A percentile compares a stretch with the other conserved stretches of the same genome.
Evolutionary conservation across 2,797 vertebrate genomes (phyloP).

Genomic region (Crax fasciolata): DNA sequence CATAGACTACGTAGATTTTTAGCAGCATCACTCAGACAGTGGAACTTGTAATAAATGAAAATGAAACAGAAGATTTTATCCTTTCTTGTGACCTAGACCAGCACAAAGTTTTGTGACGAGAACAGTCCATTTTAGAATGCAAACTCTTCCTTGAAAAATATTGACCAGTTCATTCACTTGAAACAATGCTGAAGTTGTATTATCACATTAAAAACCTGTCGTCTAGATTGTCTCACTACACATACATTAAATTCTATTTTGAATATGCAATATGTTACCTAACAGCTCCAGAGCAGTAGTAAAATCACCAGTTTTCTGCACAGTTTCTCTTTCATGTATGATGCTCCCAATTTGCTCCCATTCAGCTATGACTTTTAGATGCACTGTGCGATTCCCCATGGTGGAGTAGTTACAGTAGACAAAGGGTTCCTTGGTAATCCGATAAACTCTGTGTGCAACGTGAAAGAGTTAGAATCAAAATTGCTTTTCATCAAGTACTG

Average conservation of each 20-base stretch:
- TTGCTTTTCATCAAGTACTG: not conserved
- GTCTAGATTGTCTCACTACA: not conserved
- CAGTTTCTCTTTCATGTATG: not conserved
- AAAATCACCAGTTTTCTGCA: constrained; percentile 84
- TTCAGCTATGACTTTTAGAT: constrained; percentile 83
- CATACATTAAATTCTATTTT: accelerated
- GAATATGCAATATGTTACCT: constrained; percentile 69
- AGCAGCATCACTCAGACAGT: not conserved
- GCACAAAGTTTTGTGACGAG: accelerated
- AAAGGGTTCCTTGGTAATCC: constrained; percentile 84
- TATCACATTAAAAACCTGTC: not conserved
- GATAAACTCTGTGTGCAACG: constrained; percentile 81
- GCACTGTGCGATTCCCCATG: constrained; percentile 84
- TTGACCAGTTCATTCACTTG: not conserved
- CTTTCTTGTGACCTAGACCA: not conserved
- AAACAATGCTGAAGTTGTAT: not conserved
- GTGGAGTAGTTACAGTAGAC: constrained; percentile 84
- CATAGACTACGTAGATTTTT: not conserved
- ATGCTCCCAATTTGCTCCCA: constrained; percentile 48
- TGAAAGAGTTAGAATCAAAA: not conserved
- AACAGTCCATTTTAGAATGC: not conserved
- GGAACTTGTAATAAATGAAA: not conserved
- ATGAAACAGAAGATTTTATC: not conserved
- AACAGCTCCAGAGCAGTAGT: constrained; percentile 84
- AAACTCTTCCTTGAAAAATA: accelerated